Evolutionary conservation across 2,797 vertebrate species (phyloP), one percentile per base, ranked within the genome.

Genomic region (Lemur catta): DNA sequence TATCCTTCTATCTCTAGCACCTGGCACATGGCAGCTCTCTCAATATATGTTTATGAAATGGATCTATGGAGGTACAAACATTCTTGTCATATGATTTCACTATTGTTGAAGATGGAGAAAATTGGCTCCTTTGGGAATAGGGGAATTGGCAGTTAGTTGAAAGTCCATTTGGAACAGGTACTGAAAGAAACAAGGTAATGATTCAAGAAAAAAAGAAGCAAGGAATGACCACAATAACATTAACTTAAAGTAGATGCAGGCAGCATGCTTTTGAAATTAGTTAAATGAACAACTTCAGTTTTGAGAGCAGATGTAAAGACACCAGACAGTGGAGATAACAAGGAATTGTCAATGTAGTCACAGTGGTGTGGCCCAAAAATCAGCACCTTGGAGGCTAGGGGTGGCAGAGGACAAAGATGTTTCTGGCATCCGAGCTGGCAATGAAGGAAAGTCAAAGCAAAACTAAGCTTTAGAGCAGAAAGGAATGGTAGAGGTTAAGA

Each of bases 61-160:
- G 24, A 79, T 93, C 52, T 71, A 28, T 28, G 12, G 4, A 67
- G 7, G 24, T 52, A 84, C 86, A 67, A 72, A 67, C 57, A 72
- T 92, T 67, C 52, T 92, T 75, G 76, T 65, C 43, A 43, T 52
- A 28, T n/a, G 9, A 84, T 52, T 91, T 96, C 41, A 38, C 20
- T 67, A 4, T 69, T 95, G 14, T 84, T 72, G 35, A 92, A 59
- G 15, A 61, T 57, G 20, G 11, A 91, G 76, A 43, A 92, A 59
- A 92, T 48, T 35, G 52, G 24, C 15, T 55, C 26, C 38, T 80
- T 43, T n/a, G 38, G 18, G 72, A 97, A 22, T 13, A 84, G 14
- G 22, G 80, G 17, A 72, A 65, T 50, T 87, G 61, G 28, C 48
- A 43, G 75, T 59, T 78, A 10, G 52, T 59, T 48, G 84, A 86